Percentiles rank a stretch among this genome's conserved stretches.
phyloP scores from a whole-genome alignment of 2,113 vertebrate species.

The Xerus inauris region DNA sequence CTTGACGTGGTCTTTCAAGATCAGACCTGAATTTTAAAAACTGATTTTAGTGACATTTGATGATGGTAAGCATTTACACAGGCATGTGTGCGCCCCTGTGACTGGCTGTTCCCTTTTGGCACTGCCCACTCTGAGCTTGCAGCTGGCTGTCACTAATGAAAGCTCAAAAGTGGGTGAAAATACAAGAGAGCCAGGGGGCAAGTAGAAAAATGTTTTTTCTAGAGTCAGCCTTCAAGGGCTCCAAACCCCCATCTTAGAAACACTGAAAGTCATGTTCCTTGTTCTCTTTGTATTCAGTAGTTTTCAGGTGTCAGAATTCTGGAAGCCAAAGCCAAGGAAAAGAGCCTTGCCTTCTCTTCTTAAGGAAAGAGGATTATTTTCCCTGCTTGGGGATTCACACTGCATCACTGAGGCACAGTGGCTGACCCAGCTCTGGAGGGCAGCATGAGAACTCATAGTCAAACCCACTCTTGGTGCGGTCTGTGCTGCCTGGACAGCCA shows the following conservation, averaged over 20 bases:
- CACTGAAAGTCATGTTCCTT: not conserved
- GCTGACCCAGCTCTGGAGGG: not conserved
- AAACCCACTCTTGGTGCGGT: not conserved
- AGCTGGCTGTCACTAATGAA: not conserved
- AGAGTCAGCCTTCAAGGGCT: not conserved
- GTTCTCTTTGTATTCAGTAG: not conserved
- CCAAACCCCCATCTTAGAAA: slow-evolving; percentile 12
- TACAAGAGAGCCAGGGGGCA: not conserved
- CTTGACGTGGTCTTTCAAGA: slow-evolving; percentile 10
- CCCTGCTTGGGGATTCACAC: too few species aligned
- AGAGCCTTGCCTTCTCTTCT: not conserved
- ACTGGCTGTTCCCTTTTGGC: not conserved
- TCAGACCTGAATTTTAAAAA: not conserved
- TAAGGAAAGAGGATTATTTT: not conserved
- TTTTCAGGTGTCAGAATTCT: not conserved
- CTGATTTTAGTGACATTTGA: not conserved
- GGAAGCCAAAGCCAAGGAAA: not conserved
- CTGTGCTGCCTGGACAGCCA: not conserved
- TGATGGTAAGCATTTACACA: not conserved
- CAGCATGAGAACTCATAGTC: not conserved
- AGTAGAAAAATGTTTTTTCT: not conserved
- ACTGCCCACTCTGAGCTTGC: not conserved
- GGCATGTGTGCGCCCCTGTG: fast-evolving
- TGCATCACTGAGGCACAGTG: not conserved
- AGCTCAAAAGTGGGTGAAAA: not conserved